phyloP scores from a whole-genome alignment of 2,888 invertebrate species.

The Chamaedrilus cognettii region DNA sequence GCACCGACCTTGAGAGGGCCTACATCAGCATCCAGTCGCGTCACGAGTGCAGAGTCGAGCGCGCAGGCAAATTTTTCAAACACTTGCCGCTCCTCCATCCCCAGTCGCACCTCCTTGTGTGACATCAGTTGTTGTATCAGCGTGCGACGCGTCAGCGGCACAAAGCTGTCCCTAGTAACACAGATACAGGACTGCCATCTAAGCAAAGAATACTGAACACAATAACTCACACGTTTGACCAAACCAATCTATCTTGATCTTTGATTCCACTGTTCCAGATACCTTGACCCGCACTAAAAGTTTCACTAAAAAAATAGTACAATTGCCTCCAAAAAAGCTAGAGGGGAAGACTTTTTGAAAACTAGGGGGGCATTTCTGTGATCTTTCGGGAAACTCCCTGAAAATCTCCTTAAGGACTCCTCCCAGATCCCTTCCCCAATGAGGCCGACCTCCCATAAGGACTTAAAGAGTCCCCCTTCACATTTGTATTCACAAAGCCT shows the following conservation, averaged over 20 bases:
- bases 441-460: too few species aligned
- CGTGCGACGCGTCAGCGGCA: slow-evolving; percentile 32
- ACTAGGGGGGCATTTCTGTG: too few species aligned
- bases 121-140: slow-evolving; percentile 49
- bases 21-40: slow-evolving; percentile 38
- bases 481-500: too few species aligned
- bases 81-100: slow-evolving; percentile 38
- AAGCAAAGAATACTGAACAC: background rate
- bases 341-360: too few species aligned
- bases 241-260: too few species aligned
- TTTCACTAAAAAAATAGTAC: background rate
- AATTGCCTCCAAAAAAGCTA: background rate
- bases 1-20: background rate
- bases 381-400: too few species aligned
- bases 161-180: background rate
- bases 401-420: too few species aligned
- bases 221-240: background rate
- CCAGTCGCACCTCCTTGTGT: slow-evolving; percentile 48
- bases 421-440: too few species aligned
- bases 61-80: slow-evolving; percentile 53
- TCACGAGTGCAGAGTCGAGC: slow-evolving; percentile 52
- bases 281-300: background rate
- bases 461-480: too few species aligned
- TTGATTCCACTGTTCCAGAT: too few species aligned
- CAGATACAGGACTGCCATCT: too few species aligned